Evolutionary conservation across 2,113 vertebrate genomes (phyloP), one percentile per base, ranked within the genome.

Genomic region (Hydrolagus affinis): DNA sequence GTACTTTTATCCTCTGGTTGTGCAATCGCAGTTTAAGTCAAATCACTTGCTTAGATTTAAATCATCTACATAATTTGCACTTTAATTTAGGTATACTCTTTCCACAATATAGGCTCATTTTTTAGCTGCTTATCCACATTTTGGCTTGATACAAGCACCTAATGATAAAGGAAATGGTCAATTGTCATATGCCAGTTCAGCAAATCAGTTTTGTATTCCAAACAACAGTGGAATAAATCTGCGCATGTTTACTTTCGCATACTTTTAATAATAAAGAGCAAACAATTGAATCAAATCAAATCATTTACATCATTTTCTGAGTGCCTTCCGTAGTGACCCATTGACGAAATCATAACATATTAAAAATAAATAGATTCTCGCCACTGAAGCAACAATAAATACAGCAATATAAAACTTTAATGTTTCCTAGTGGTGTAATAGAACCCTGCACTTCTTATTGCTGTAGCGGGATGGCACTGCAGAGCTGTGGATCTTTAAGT

Each of bases 381-480:
- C 8, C 28, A 83, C 23, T 66, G 25, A 64, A 83, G 11, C 11
- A 78, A 78, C n/a, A 78, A 60, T 64, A 78, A 78, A 60, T 64
- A 78, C 23, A 78, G 21, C 6, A 8, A 80, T 15, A 83, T 68
- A 44, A 75, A 44, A 44, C 73, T 75, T 75, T 75, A 75, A 75
- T 75, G 28, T 44, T 75, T 75, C 73, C 73, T 30, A 15, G 17
- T 75, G 14, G 14, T 21, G 30, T 17, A 21, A 56, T 56, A 32
- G 30, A 30, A 8, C 66, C 23, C 28, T 83, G 77, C 28, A 83
- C 60, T 83, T 66, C 78, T 83, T 83, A 14, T 9, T 68, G 2
- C 66, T 83, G 78, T 68, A 83, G 78, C 32, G 62, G 78, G 78
- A 68, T 83, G 78, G 78, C 78, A 83, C 60, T 83, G 25, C 78